These are phyloP conservation scores for Sesamia inferens DNA, from an alignment of 2,888 invertebrate genomes.

Conservation along the genomic window DNA sequence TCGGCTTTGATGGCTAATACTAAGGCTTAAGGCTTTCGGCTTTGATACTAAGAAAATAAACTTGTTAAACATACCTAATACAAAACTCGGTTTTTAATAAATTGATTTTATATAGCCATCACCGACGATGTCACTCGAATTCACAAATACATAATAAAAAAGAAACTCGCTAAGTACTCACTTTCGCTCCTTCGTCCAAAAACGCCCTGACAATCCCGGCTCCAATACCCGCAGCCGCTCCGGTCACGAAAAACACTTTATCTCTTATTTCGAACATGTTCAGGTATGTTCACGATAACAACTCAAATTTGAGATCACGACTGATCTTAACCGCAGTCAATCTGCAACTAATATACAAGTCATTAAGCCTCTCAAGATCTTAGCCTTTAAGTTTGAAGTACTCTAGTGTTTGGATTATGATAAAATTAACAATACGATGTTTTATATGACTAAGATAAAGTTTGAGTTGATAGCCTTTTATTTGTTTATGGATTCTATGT, in stretches of 20 bases:
- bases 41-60: too few relatives aligned
- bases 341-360: slow-evolving; percentile 11
- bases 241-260: slow-evolving; percentile 81
- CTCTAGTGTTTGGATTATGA: slow-evolving; percentile 27
- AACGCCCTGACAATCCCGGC: slow-evolving; percentile 76
- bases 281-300: neutral
- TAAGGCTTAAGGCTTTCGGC: too few relatives aligned
- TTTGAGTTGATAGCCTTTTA: neutral
- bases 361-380: slow-evolving; percentile 1
- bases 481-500: slow-evolving; percentile 2
- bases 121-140: neutral
- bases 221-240: slow-evolving; percentile 82
- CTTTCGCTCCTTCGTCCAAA: slow-evolving; percentile 79
- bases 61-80: too few relatives aligned
- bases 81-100: too few relatives aligned
- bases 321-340: slow-evolving; percentile 14
- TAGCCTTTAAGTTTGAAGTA: neutral
- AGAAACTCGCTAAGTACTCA: slow-evolving; percentile 55
- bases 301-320: slow-evolving; percentile 1
- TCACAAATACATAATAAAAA: neutral
- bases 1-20: neutral
- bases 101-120: neutral
- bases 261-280: slow-evolving; percentile 74
- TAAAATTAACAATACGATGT: slow-evolving; percentile 12
- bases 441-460: neutral